Conservation (phyloP, 2,797 vertebrate species). For the Bovichtus diacanthus region DNA sequence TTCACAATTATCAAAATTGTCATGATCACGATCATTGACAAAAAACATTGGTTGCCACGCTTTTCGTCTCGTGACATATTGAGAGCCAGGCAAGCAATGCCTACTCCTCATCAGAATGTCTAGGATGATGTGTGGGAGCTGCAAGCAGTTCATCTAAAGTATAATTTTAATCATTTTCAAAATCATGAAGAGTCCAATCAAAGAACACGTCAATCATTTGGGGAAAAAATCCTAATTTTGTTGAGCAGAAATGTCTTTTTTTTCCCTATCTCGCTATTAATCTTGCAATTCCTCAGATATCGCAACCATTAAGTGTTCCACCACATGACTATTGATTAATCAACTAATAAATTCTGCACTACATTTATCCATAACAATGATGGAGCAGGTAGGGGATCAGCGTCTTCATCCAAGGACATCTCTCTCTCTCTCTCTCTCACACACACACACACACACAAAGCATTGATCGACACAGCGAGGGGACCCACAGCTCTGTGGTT, state of each 20-base stretch:
- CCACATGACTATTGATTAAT: background rate
- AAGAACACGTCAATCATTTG: background rate
- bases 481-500: slow-evolving; percentile 43
- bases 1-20: background rate
- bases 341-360: slow-evolving; percentile 3
- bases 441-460: slow-evolving; percentile 2
- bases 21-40: background rate
- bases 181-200: background rate
- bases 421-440: background rate
- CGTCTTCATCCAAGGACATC: slow-evolving; percentile 25
- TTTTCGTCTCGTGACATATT: background rate
- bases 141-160: background rate
- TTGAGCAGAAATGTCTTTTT: background rate
- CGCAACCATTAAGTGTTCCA: background rate
- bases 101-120: slow-evolving; percentile 2
- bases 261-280: background rate
- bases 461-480: slow-evolving; percentile 43
- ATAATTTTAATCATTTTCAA: background rate
- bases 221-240: background rate
- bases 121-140: background rate
- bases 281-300: background rate
- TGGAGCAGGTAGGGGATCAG: slow-evolving; percentile 1
- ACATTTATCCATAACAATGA: slow-evolving; percentile 5
- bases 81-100: background rate
- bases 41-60: background rate